Evolutionary conservation across 2,113 vertebrate genomes (phyloP).

Genomic region (Oophaga pumilio): DNA sequence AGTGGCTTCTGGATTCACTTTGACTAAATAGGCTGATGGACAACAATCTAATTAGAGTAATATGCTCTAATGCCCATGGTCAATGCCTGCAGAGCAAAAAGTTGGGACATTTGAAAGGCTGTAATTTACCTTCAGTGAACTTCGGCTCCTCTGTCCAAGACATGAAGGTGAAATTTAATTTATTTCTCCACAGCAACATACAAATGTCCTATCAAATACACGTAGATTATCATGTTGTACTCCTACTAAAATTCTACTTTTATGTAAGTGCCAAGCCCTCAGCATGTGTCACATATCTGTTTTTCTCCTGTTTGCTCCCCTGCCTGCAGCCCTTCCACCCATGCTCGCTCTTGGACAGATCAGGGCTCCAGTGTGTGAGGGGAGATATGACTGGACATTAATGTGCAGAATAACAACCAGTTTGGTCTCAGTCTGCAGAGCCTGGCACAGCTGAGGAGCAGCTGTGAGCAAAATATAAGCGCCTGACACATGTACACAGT

Average conservation of each 20-base stretch:
- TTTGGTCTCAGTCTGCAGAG: conserved; percentile 34
- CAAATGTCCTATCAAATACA: background rate
- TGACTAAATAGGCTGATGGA: no score
- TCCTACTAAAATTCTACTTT: background rate
- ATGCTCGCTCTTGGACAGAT: background rate
- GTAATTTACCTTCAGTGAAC: background rate
- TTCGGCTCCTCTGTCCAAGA: background rate
- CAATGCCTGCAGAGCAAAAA: background rate
- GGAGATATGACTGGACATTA: conserved; percentile 8
- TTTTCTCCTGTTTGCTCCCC: background rate
- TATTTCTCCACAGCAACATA: background rate
- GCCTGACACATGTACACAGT: conserved; percentile 30
- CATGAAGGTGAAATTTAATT: background rate
- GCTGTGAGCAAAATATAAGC: background rate
- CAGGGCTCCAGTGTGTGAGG: background rate
- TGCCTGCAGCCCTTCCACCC: conserved; percentile 1
- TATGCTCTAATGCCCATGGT: background rate
- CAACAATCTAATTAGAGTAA: no score
- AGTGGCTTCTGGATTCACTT: no score
- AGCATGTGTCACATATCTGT: background rate
- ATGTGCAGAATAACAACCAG: conserved; percentile 21
- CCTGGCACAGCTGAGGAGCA: conserved; percentile 25
- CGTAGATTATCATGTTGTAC: background rate
- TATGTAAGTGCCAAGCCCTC: background rate
- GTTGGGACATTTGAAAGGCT: background rate